Conservation (phyloP, 1,140 invertebrate species). For the Vollenhovia emeryi region DNA sequence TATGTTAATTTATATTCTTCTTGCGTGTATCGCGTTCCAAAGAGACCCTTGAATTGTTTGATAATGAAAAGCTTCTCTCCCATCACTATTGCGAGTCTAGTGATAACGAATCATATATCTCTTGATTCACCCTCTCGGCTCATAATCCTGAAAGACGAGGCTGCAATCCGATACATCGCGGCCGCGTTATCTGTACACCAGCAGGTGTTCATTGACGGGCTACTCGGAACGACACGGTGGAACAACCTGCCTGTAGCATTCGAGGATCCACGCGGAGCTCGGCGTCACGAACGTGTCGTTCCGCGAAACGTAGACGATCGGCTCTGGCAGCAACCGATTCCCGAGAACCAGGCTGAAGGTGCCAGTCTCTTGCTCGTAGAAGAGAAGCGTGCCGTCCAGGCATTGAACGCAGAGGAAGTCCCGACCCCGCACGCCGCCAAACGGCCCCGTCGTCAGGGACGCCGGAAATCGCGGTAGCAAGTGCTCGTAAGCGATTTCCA, state of each 20-base stretch:
- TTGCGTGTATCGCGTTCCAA: not conserved
- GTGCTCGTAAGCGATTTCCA: slow-evolving; percentile 89
- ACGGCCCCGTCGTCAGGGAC: slow-evolving; percentile 91
- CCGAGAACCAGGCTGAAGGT: slow-evolving; percentile 91
- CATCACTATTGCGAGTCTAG: not conserved
- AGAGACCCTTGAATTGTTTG: not conserved
- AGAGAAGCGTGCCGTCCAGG: slow-evolving; percentile 92
- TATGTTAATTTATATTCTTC: not conserved
- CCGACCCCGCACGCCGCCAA: slow-evolving; percentile 91
- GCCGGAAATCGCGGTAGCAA: slow-evolving; percentile 88
- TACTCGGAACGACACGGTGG: slow-evolving; percentile 4
- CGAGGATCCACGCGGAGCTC: slow-evolving; percentile 90
- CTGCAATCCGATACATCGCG: slow-evolving; percentile 16
- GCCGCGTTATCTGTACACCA: slow-evolving; percentile 27
- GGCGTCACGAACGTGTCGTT: slow-evolving; percentile 93
- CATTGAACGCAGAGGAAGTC: slow-evolving; percentile 95
- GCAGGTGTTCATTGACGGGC: slow-evolving; percentile 42
- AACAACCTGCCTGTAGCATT: slow-evolving; percentile 91
- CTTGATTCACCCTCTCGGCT: slow-evolving; percentile 1
- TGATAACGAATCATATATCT: not conserved
- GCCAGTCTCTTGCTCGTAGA: slow-evolving; percentile 96
- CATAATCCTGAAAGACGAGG: slow-evolving; percentile 37
- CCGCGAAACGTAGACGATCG: slow-evolving; percentile 90
- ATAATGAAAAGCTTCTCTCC: not conserved
- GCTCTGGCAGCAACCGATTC: slow-evolving; percentile 91